A percentile compares a stretch with the other conserved stretches of the same genome.
These are phyloP conservation scores for Tiliacea aurago DNA, from an alignment of 2,888 invertebrate species.

Conservation along the genomic window DNA sequence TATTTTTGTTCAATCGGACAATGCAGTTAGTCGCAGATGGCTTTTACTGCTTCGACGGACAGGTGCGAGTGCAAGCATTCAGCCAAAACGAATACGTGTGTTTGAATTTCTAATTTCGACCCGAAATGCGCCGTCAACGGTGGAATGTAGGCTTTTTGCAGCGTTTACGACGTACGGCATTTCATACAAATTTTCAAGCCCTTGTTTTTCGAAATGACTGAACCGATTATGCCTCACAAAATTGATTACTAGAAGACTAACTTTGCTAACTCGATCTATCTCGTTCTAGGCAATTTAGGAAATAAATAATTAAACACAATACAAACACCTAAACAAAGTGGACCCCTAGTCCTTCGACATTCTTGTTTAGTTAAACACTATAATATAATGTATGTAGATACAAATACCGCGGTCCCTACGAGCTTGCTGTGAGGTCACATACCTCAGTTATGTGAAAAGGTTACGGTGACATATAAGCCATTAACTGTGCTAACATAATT, in stretches of 20 bases:
- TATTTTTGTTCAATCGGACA: constrained; percentile 40
- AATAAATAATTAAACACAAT: neutral
- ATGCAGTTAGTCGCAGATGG: constrained; percentile 52
- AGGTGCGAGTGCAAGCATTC: constrained; percentile 14
- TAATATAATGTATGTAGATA: neutral
- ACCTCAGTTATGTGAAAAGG: constrained; percentile 27
- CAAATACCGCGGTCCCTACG: no score
- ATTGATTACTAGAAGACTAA: constrained; percentile 17
- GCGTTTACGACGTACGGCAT: no score
- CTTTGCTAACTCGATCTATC: neutral
- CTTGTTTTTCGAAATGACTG: no score
- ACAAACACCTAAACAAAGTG: constrained; percentile 1
- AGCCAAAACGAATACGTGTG: constrained; percentile 40
- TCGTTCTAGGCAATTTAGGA: neutral
- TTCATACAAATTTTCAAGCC: no score
- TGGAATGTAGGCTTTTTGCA: constrained; percentile 1
- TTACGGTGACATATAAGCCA: constrained; percentile 27
- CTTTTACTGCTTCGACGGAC: constrained; percentile 43
- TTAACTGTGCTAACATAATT: constrained; percentile 11
- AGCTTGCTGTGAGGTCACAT: constrained; percentile 9
- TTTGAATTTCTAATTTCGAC: constrained; percentile 26
- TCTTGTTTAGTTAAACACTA: constrained; percentile 3
- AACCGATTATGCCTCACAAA: constrained; percentile 2
- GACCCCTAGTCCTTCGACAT: neutral
- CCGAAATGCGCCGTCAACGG: neutral